Conservation (phyloP, 2,797 vertebrate species). For the Brachymystax lenok region DNA sequence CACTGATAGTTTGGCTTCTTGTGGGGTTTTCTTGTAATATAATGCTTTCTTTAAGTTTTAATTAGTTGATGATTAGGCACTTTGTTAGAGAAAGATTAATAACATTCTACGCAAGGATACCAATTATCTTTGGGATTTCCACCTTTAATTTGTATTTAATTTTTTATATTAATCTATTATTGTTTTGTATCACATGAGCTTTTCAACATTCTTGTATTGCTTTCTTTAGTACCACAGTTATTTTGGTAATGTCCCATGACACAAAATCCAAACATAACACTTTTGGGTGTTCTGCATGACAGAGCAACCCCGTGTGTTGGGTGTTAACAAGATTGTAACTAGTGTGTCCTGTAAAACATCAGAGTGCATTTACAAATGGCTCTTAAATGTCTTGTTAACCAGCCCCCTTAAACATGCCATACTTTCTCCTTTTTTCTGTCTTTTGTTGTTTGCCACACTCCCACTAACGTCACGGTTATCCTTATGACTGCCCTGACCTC, state of each 20-base stretch:
- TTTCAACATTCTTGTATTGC: background rate
- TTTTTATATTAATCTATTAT: background rate
- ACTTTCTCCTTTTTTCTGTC: slow-evolving; percentile 26
- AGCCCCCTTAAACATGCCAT: slow-evolving; percentile 38
- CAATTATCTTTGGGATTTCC: slow-evolving; percentile 5
- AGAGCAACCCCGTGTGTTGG: slow-evolving; percentile 15
- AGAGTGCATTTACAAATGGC: slow-evolving; percentile 39
- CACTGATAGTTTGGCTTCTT: background rate
- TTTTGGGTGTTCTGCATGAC: slow-evolving; percentile 22
- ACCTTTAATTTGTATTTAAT: slow-evolving; percentile 14
- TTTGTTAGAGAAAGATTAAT: slow-evolving; percentile 3
- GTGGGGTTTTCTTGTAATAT: background rate
- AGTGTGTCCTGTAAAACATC: slow-evolving; percentile 55
- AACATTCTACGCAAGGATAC: background rate
- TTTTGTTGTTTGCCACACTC: slow-evolving; percentile 26
- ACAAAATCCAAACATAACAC: slow-evolving; percentile 1
- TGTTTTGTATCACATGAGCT: background rate
- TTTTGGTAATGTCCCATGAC: background rate
- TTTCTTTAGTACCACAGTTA: background rate
- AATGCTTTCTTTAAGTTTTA: background rate
- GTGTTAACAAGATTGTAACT: slow-evolving; percentile 58
- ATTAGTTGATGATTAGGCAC: background rate
- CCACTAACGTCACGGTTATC: slow-evolving; percentile 8
- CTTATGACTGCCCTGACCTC: slow-evolving; percentile 29
- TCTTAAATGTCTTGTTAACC: slow-evolving; percentile 52